Evolutionary conservation across 2,113 vertebrate genomes (phyloP).

Genomic region (Pangasianodon hypophthalmus): DNA sequence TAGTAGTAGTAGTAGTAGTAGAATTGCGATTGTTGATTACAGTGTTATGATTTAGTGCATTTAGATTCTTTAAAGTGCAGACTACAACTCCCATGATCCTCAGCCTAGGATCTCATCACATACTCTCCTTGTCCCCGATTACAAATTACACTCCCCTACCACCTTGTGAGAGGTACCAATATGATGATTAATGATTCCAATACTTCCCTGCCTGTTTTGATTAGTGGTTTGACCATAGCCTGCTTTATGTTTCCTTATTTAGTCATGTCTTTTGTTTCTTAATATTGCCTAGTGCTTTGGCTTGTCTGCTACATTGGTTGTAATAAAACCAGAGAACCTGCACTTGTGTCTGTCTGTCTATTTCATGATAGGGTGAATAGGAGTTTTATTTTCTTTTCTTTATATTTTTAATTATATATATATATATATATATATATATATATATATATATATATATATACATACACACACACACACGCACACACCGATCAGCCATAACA

Average conservation of each 20-base stretch:
- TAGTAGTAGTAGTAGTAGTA: neutral
- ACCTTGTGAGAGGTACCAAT: neutral
- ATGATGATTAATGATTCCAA: conserved; percentile 5
- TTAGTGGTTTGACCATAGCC: neutral
- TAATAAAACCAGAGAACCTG: neutral
- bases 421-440: no score
- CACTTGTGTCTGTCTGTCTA: neutral
- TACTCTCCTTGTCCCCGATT: neutral
- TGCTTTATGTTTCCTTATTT: neutral
- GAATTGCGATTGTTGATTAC: neutral
- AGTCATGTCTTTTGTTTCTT: neutral
- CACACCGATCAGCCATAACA: no score
- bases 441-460: no score
- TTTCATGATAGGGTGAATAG: neutral
- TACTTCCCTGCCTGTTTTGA: neutral
- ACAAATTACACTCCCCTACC: neutral
- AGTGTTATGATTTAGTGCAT: neutral
- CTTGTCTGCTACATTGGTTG: neutral
- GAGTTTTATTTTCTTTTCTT: neutral
- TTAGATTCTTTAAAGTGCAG: neutral
- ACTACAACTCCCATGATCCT: neutral
- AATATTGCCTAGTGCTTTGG: neutral
- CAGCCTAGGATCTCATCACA: neutral
- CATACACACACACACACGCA: no score
- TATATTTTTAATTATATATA: no score